These are phyloP conservation scores for Steatocranus sp. DNA, from an alignment of 2,797 vertebrate genomes.

Conservation along the genomic window DNA sequence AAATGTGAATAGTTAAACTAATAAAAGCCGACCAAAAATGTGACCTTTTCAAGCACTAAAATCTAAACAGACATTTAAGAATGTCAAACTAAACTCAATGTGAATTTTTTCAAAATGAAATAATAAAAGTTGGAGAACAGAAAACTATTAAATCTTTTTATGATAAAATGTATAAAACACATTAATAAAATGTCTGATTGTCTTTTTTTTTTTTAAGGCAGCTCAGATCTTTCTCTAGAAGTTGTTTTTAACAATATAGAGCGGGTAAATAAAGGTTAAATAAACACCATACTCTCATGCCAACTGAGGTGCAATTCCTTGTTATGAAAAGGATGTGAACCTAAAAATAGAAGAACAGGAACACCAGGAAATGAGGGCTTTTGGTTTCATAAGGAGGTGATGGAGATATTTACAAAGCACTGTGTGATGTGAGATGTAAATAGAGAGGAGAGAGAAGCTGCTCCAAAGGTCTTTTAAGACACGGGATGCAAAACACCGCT, in stretches of 20 bases:
- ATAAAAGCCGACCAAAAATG: neutral
- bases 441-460: neutral
- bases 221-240: neutral
- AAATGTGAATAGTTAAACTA: neutral
- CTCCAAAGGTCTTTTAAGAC: neutral
- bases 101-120: neutral
- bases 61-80: neutral
- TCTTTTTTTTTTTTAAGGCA: neutral
- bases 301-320: conserved; percentile 45
- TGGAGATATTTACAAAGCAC: neutral
- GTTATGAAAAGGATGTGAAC: conserved; percentile 9
- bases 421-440: neutral
- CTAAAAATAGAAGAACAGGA: conserved; percentile 8
- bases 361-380: neutral
- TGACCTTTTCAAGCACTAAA: neutral
- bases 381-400: neutral
- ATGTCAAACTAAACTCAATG: neutral
- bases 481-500: neutral
- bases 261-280: fast-evolving
- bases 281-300: neutral
- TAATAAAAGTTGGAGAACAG: neutral
- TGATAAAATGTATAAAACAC: neutral
- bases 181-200: neutral
- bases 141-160: neutral
- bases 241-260: neutral